Base-by-base conservation (phyloP, 2,113 vertebrate species). In the Oostethus manadensis region DNA sequence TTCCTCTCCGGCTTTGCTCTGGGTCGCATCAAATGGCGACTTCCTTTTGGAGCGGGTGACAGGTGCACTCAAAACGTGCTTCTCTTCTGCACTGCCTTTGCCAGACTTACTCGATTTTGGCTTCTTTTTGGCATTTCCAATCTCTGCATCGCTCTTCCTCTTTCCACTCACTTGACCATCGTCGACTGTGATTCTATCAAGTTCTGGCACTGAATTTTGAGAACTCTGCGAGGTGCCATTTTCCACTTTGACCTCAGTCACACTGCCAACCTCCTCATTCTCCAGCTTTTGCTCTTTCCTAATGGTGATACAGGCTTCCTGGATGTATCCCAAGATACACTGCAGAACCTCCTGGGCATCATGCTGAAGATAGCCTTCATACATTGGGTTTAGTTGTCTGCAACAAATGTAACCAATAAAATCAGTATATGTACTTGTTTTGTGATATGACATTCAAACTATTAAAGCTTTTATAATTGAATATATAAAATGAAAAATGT, bases 381-480 rank as follows among this genome's bases (percentile, higher is more conserved):
- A 99, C 97, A 99, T 99, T 15, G 96, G 94, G 84, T 99, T 99
- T 67, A 99, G 90, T 74, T 94, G 94, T 87, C 97, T 99, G 80
- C 6, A 62, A 66, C 14, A 40, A 26, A 67, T 29, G 56, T 10
- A 26, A 48, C 17, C 3, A 51, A 10, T 22, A 21, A 48, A 21
- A 20, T 48, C 20, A 21, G 46, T 16, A 2, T 3, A 26, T 33
- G 29, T 33, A 33, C 29, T 33, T 33, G 4, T 33, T 33, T 33
- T 33, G 29, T 33, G 29, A 33, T 33, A 33, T 3, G 4, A 7
- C 29, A 33, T 33, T 33, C 29, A 33, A 33, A 33, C 5, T 33
- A 33, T 33, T 33, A 7, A 33, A 5, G 29, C 29, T 33, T 33
- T 33, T 33, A 33, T 29, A 29, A 29, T 29, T 4, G 7, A 33